Percentiles rank a stretch among this genome's conserved stretches.
These are phyloP conservation scores for Ellobium chinense DNA, from an alignment of 2,888 invertebrate genomes.

Conservation along the genomic window DNA sequence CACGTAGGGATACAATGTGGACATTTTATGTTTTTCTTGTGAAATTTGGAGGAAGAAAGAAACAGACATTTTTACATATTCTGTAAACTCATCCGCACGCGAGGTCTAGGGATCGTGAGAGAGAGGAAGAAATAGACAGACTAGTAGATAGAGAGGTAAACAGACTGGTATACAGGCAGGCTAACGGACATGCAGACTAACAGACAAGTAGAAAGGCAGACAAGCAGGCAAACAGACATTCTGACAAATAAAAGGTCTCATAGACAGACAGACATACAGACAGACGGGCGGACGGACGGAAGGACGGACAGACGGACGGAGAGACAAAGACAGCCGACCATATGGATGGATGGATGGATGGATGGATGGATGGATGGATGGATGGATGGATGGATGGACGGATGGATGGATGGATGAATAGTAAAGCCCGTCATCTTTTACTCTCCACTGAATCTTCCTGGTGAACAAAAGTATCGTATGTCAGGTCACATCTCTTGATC, in stretches of 20 bases:
- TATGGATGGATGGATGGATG: not conserved
- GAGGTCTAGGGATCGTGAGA: not conserved
- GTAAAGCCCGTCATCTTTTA: too few relatives aligned
- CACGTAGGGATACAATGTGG: too few relatives aligned
- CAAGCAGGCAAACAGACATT: not conserved
- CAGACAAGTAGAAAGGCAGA: not conserved
- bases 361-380: not conserved
- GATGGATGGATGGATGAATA: not conserved
- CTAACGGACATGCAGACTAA: not conserved
- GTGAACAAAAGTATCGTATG: too few relatives aligned
- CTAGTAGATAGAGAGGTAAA: conserved; percentile 10
- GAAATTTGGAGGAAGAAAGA: too few relatives aligned
- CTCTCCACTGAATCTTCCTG: too few relatives aligned
- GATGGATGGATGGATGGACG: not conserved
- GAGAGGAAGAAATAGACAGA: not conserved
- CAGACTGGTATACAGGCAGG: not conserved
- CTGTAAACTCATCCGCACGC: too few relatives aligned
- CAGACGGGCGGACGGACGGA: not conserved
- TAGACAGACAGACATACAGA: not conserved
- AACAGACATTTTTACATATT: too few relatives aligned
- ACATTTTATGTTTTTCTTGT: too few relatives aligned
- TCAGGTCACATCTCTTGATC: too few relatives aligned
- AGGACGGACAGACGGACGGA: not conserved
- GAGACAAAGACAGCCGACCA: not conserved
- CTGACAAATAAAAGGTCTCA: not conserved